Conservation (phyloP, 2,113 vertebrate species). For the Rhineura floridana region DNA sequence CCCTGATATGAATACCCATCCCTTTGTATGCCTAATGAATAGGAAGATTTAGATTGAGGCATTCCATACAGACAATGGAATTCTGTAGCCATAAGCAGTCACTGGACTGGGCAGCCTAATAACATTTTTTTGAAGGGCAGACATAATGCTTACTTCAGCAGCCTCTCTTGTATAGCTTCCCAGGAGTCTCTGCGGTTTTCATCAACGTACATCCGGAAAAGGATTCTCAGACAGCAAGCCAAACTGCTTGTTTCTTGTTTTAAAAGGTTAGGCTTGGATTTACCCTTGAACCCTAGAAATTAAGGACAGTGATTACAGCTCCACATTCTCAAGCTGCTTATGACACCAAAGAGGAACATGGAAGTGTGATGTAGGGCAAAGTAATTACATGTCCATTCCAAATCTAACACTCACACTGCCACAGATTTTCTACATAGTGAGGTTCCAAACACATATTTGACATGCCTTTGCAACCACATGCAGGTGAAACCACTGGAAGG, state of each 20-base stretch:
- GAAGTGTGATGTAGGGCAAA: neutral
- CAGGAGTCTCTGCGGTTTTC: slow-evolving; percentile 84
- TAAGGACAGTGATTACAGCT: slow-evolving; percentile 4
- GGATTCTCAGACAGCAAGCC: slow-evolving; percentile 93
- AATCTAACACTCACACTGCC: neutral
- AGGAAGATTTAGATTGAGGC: neutral
- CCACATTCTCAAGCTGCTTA: neutral
- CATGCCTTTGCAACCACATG: neutral
- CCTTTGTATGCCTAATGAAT: neutral
- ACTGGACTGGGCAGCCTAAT: neutral
- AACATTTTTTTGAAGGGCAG: neutral
- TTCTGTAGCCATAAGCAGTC: neutral
- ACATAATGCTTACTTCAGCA: slow-evolving; percentile 85
- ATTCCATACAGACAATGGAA: neutral
- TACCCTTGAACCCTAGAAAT: slow-evolving; percentile 93
- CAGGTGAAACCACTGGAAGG: neutral
- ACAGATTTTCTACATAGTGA: neutral
- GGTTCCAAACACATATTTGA: neutral
- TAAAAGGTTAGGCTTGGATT: slow-evolving; percentile 97
- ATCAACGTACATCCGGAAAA: slow-evolving; percentile 95
- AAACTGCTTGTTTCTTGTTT: slow-evolving; percentile 99
- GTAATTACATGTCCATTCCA: neutral
- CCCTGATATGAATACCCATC: neutral
- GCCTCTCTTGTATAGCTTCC: slow-evolving; percentile 87
- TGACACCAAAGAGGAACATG: neutral